These are phyloP conservation scores for Acridotheres tristis DNA, from an alignment of 2,797 vertebrate genomes.

Conservation along the genomic window DNA sequence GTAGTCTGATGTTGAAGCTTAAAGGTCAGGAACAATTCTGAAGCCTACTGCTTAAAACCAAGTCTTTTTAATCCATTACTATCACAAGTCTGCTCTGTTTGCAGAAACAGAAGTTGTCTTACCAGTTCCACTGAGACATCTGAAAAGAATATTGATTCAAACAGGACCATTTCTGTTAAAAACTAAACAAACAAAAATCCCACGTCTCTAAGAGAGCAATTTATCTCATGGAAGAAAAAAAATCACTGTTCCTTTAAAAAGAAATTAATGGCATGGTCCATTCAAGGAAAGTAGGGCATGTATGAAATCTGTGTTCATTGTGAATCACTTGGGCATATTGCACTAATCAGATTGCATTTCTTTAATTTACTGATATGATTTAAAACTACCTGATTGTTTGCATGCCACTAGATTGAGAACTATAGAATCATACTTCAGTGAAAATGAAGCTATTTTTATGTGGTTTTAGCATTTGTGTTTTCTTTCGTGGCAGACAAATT, in stretches of 20 bases:
- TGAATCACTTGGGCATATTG: slow-evolving; percentile 11
- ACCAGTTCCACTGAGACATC: not conserved
- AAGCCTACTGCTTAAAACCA: not conserved
- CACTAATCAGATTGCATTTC: slow-evolving; percentile 37
- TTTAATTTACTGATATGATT: slow-evolving; percentile 16
- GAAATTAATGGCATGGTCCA: not conserved
- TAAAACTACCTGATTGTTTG: slow-evolving; percentile 1
- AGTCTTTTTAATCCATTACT: not conserved
- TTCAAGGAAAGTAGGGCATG: slow-evolving; percentile 27
- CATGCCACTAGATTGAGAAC: not conserved
- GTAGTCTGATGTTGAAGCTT: not conserved
- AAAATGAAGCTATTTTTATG: not conserved
- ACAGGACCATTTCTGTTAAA: not conserved
- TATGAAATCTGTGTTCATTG: not conserved
- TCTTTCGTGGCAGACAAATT: not conserved
- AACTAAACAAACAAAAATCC: not conserved
- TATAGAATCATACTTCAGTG: not conserved
- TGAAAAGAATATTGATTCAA: not conserved
- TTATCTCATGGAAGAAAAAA: not conserved
- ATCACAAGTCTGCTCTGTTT: not conserved
- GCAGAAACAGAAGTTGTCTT: not conserved
- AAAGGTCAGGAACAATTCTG: not conserved
- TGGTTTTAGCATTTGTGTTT: not conserved
- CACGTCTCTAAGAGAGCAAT: not conserved
- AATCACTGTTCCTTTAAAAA: not conserved